Evolutionary conservation across 2,888 invertebrate genomes (phyloP).

Genomic region (Criorhina ranunculi): DNA sequence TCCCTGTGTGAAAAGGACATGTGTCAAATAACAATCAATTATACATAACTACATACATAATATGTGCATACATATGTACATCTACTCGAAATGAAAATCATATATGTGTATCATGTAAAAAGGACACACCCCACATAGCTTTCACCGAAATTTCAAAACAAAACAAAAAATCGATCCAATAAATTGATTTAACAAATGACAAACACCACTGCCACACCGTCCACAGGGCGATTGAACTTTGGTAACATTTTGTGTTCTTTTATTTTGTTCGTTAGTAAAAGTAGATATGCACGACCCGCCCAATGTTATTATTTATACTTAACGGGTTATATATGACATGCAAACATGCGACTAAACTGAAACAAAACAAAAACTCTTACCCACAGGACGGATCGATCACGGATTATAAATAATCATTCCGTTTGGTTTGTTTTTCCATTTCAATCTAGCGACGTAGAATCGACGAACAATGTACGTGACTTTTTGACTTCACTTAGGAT

Average conservation of each 20-base stretch:
- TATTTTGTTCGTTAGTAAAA: constrained; percentile 3
- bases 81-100: not conserved
- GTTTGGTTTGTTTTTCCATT: constrained; percentile 49
- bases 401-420: constrained; percentile 64
- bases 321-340: constrained; percentile 60
- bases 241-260: not conserved
- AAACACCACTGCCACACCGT: constrained; percentile 13
- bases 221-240: constrained; percentile 63
- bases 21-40: constrained; percentile 44
- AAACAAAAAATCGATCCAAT: constrained; percentile 51
- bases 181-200: constrained; percentile 71
- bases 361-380: constrained; percentile 46
- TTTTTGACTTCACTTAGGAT: constrained; percentile 53
- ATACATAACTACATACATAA: not conserved
- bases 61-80: constrained; percentile 4
- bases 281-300: constrained; percentile 19
- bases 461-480: constrained; percentile 45
- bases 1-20: constrained; percentile 26
- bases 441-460: constrained; percentile 42
- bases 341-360: constrained; percentile 50
- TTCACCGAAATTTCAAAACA: constrained; percentile 31
- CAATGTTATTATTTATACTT: constrained; percentile 59
- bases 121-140: constrained; percentile 34
- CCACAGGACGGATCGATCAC: constrained; percentile 38
- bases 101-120: constrained; percentile 20